Evolutionary conservation across 30 jellyfish, hydroid and myxozoan species (phyloP).

Genomic region (Hydractinia echinata): DNA sequence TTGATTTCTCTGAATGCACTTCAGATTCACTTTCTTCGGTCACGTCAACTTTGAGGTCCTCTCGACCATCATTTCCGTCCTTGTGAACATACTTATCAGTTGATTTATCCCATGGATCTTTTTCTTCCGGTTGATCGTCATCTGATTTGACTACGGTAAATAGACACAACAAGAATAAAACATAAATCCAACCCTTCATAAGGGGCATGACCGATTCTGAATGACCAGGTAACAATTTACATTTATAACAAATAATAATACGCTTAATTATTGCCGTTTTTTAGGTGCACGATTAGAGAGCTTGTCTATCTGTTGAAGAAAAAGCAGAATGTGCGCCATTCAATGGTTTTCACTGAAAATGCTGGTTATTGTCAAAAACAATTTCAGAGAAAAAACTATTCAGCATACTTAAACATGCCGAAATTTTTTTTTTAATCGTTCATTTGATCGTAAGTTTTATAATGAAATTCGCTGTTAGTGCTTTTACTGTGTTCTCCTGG

Average conservation of each 20-base stretch:
- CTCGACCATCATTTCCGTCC: not conserved
- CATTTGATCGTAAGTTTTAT: not conserved
- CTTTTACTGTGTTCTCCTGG: too few relatives aligned
- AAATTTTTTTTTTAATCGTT: not conserved
- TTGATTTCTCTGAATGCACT: constrained; percentile 34
- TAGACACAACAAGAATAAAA: too few relatives aligned
- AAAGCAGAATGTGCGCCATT: not conserved
- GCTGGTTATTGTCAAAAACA: not conserved
- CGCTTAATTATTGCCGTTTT: too few relatives aligned
- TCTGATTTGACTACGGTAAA: not conserved
- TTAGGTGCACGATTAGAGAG: too few relatives aligned
- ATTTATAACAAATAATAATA: too few relatives aligned
- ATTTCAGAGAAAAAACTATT: not conserved
- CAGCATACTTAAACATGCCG: constrained; percentile 1
- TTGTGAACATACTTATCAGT: constrained; percentile 29
- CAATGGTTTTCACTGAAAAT: constrained; percentile 1
- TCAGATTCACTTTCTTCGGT: constrained; percentile 37
- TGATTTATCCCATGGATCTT: constrained; percentile 42
- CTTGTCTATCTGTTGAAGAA: not conserved
- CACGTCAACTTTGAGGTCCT: constrained; percentile 22
- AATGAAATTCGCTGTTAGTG: not conserved
- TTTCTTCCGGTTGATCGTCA: constrained; percentile 26
- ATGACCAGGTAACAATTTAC: too few relatives aligned
- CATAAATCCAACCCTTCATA: too few relatives aligned
- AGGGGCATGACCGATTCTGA: too few relatives aligned